Conservation (phyloP, 2,888 invertebrate species). For the Dasysyrphus albostriatus region DNA sequence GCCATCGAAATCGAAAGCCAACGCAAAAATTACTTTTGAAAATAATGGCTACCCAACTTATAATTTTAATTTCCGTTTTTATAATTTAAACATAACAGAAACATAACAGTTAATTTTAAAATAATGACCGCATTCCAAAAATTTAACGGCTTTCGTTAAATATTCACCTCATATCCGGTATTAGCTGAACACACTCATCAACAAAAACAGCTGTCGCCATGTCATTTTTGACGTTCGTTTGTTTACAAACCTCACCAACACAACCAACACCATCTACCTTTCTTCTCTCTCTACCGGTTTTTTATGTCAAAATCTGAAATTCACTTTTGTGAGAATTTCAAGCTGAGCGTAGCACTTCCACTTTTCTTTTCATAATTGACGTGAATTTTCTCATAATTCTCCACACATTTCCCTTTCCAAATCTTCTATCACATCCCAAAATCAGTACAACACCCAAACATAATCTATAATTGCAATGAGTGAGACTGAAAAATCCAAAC, state of each 20-base stretch:
- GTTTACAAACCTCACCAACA: conserved; percentile 46
- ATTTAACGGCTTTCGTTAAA: conserved; percentile 1
- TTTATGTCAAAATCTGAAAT: conserved; percentile 46
- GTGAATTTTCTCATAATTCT: conserved; percentile 54
- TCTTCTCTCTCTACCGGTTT: conserved; percentile 58
- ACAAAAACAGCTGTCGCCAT: conserved; percentile 42
- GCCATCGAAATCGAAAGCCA: no score
- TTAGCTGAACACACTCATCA: conserved; percentile 40
- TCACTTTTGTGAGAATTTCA: conserved; percentile 27
- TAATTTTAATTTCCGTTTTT: neutral
- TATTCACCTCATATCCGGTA: neutral
- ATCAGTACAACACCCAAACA: conserved; percentile 1
- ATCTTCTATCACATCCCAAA: conserved; percentile 2
- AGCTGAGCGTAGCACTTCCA: conserved; percentile 34
- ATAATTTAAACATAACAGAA: neutral
- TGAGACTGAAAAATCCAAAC: conserved; percentile 68
- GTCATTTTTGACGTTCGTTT: conserved; percentile 54
- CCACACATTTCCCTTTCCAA: conserved; percentile 49
- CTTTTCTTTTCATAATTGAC: conserved; percentile 35
- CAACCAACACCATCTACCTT: conserved; percentile 3
- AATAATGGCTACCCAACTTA: no score
- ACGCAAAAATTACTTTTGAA: no score
- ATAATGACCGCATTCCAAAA: neutral
- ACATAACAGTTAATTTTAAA: neutral
- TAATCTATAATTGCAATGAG: conserved; percentile 53